Base-by-base conservation (phyloP, 2,797 vertebrate genomes). In the Lemur catta region DNA sequence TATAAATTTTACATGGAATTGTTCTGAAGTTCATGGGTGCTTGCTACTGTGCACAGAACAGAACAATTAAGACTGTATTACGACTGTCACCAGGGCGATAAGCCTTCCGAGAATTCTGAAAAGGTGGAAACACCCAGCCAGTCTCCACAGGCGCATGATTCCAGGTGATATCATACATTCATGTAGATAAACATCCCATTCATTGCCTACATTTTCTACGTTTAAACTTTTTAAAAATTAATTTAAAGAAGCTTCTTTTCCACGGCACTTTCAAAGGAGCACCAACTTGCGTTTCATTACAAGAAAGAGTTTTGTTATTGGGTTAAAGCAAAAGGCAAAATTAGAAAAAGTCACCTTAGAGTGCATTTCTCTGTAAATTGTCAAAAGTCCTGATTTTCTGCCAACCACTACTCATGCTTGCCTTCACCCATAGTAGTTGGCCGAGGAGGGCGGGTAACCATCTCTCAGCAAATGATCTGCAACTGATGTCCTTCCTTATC, bases 241-340 rank as follows among this genome's bases (percentile, higher is more conserved):
- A 61, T 55, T 43, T 90, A 52, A 55, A 69, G 52, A 81, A 79
- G 7, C 30, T 41, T 35, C 20, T 48, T 86, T 94, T 63, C 82
- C 13, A 0, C 4, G 57, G n/a, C 43, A 55, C 61, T 80, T 92
- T 38, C 55, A 72, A 85, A 57, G 11, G n/a, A 78, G 76, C 50
- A 24, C 38, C 46, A 18, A 12, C 84, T 78, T 74, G 30, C 12
- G 0, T 76, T 93, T 89, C 41, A 9, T 84, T 57, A 84, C 71
- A 84, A 86, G 81, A 82, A 38, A 94, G 61, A 86, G 41, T 93
- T 79, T 96, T 69, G 26, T 46, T 46, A 41, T 65, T 28, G 48
- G 74, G 35, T 80, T 96, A 82, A 82, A 80, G 55, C 78, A 71
- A 96, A 79, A 80, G 35, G 55, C 28, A 43, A 87, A 63, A 75